Evolutionary conservation across 2,797 vertebrate genomes (phyloP), one percentile per base, ranked within the genome.

Genomic region (Eutrigla gurnardus): DNA sequence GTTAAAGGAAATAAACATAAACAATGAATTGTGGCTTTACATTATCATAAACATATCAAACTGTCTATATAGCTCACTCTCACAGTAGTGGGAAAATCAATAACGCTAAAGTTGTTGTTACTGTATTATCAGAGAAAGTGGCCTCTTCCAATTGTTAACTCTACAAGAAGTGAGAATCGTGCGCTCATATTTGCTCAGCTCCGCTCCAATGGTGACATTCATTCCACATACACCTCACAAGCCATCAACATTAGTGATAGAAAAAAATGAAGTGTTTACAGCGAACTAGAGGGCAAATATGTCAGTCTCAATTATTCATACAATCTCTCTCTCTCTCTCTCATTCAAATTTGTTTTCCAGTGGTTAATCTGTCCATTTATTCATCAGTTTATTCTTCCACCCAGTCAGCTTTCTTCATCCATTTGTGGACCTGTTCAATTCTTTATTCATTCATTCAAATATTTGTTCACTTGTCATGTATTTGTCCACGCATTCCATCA

Each of bases 301-400:
- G 78, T 67, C 49, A 15, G 39, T 73, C 54, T 86, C 42, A 86
- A 70, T 87, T 87, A 79, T 86, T 80, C 35, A 74, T 65, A 62
- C 14, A 66, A 72, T 70, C 42, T 13, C 49, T 49, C 45, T 70
- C 42, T 13, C 49, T 49, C 45, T 57, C 42, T 37, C 18, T 75
- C 59, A 65, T 59, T 82, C 57, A 76, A 80, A 75, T 67, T 40
- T 65, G 66, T 65, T 81, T 60, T 15, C 32, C 39, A 59, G 17
- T 49, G 35, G 58, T 67, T 85, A 81, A 88, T 84, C 78, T 62
- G 63, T 73, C 58, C 64, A 61, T 74, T 80, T 76, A 80, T 80
- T 80, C 71, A 70, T 67, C 45, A 54, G 17, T 69, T 71, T 49
- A 49, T 72, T 71, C 49, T 75, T 82, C 61, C 57, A 13, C 61